Percentiles rank a stretch among this genome's conserved stretches.
Conservation (phyloP, 2,888 invertebrate species). For the Eupithecia subumbrata region DNA sequence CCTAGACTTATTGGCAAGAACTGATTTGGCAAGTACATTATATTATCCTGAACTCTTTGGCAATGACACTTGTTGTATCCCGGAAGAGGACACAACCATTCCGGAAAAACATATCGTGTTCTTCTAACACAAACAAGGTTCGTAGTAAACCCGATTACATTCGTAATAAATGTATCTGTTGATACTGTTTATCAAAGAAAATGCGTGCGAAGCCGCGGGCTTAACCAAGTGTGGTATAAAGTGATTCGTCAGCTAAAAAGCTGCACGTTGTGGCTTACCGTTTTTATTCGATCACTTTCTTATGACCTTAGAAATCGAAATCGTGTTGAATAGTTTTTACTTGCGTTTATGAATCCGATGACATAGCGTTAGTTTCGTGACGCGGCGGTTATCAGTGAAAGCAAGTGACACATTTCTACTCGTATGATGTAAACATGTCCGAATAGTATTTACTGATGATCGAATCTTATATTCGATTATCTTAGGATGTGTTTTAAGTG, state of each 20-base stretch:
- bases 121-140: too few species aligned
- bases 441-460: neutral
- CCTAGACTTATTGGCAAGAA: too few species aligned
- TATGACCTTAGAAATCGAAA: constrained; percentile 46
- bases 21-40: too few species aligned
- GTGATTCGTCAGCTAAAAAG: neutral
- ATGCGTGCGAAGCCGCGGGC: too few species aligned
- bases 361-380: constrained; percentile 33
- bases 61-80: too few species aligned
- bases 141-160: too few species aligned
- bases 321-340: constrained; percentile 28
- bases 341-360: constrained; percentile 31
- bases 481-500: neutral
- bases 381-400: constrained; percentile 38
- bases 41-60: too few species aligned
- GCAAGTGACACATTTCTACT: constrained; percentile 29
- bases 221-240: neutral
- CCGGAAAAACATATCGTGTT: too few species aligned
- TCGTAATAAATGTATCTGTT: too few species aligned
- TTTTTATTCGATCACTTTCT: constrained; percentile 35
- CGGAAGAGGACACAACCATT: too few species aligned
- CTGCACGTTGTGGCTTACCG: neutral
- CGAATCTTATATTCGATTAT: neutral
- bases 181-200: too few species aligned
- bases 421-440: constrained; percentile 5